phyloP scores from a whole-genome alignment of 1,140 invertebrate species.

The Phocides pigmalion region DNA sequence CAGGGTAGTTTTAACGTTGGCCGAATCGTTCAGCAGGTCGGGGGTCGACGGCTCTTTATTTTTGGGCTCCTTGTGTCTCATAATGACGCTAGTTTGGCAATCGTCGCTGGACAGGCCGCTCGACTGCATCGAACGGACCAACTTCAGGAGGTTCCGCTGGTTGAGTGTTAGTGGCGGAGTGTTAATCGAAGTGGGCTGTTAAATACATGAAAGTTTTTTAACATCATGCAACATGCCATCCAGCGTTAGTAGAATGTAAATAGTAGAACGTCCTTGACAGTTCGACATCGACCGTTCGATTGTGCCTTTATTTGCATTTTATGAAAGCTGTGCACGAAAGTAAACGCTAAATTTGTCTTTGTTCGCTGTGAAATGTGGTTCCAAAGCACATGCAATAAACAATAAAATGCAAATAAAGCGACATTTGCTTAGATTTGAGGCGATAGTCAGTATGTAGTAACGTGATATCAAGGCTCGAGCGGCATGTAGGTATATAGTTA shows the following conservation, averaged over 20 bases:
- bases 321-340: constrained; percentile 80
- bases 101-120: constrained; percentile 83
- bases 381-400: constrained; percentile 79
- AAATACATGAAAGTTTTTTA: constrained; percentile 78
- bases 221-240: constrained; percentile 74
- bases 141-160: constrained; percentile 84
- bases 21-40: constrained; percentile 84
- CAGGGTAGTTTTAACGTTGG: constrained; percentile 74
- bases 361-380: constrained; percentile 65
- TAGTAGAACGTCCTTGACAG: constrained; percentile 46
- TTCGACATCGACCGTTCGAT: constrained; percentile 52
- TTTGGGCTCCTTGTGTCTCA: constrained; percentile 78
- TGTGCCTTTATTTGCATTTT: constrained; percentile 81
- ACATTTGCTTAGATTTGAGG: constrained; percentile 61
- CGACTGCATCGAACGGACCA: constrained; percentile 84
- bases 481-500: constrained; percentile 41
- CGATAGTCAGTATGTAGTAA: constrained; percentile 50
- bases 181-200: constrained; percentile 81
- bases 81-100: constrained; percentile 80
- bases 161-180: constrained; percentile 81
- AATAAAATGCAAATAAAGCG: constrained; percentile 83
- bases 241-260: constrained; percentile 55
- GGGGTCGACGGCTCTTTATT: constrained; percentile 80
- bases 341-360: constrained; percentile 52
- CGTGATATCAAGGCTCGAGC: constrained; percentile 54